These are phyloP conservation scores for Xylophagus ater DNA, from an alignment of 2,888 invertebrate genomes.

Conservation along the genomic window DNA sequence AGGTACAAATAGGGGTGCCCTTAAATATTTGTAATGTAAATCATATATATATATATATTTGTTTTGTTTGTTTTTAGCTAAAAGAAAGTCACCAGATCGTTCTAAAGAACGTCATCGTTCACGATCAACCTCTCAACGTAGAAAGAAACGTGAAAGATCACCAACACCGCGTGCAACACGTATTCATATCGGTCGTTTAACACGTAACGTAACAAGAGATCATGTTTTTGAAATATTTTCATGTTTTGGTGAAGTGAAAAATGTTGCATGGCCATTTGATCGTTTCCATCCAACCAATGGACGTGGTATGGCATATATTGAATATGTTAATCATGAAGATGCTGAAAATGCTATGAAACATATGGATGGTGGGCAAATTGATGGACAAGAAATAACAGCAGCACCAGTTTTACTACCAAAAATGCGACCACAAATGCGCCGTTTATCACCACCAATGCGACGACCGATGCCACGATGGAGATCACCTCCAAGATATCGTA, in stretches of 20 bases:
- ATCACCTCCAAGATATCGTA: conserved; percentile 33
- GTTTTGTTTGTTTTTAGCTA: conserved; percentile 4
- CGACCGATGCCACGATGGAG: conserved; percentile 36
- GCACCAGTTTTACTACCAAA: conserved; percentile 82
- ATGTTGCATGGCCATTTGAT: conserved; percentile 82
- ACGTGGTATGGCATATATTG: conserved; percentile 92
- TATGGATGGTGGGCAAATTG: conserved; percentile 98
- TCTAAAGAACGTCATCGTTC: conserved; percentile 25
- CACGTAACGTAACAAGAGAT: conserved; percentile 83
- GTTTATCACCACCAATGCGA: conserved; percentile 33
- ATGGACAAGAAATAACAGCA: conserved; percentile 90
- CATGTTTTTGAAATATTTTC: conserved; percentile 86
- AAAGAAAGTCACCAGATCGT: conserved; percentile 23
- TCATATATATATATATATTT: background rate
- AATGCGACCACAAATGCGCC: conserved; percentile 30
- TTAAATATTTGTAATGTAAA: background rate
- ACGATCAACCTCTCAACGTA: conserved; percentile 48
- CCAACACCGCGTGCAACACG: conserved; percentile 85
- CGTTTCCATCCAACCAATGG: conserved; percentile 78
- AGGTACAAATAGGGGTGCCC: background rate
- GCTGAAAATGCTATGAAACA: conserved; percentile 98
- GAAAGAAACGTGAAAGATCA: conserved; percentile 67
- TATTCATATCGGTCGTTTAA: conserved; percentile 87
- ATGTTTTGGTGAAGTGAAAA: conserved; percentile 75
- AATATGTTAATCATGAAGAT: conserved; percentile 86